Evolutionary conservation across 2,888 invertebrate genomes (phyloP).

Genomic region (Hydroisotoma schaefferi): DNA sequence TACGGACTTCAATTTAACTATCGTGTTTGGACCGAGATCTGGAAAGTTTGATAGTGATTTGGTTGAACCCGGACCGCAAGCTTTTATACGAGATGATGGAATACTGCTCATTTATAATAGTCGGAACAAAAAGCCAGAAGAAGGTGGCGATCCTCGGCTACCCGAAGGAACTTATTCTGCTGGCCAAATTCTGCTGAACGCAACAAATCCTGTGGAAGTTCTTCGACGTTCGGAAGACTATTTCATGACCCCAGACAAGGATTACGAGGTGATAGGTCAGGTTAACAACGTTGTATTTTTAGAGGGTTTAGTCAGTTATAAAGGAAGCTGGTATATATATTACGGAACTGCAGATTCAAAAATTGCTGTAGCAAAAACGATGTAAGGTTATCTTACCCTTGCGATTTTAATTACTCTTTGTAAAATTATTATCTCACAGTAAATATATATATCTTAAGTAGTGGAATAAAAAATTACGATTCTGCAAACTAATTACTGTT

Average conservation of each 20-base stretch:
- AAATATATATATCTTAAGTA: too few relatives aligned
- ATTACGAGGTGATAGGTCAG: constrained; percentile 41
- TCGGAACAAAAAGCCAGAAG: constrained; percentile 17
- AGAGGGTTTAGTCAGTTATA: constrained; percentile 40
- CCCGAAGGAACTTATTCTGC: constrained; percentile 41
- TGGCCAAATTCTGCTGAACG: constrained; percentile 34
- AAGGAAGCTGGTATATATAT: constrained; percentile 33
- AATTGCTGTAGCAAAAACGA: constrained; percentile 37
- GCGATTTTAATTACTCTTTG: too few relatives aligned
- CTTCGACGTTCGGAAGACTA: constrained; percentile 27
- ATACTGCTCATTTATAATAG: constrained; percentile 42
- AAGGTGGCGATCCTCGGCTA: constrained; percentile 38
- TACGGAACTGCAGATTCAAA: constrained; percentile 46
- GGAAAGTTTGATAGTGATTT: constrained; percentile 42
- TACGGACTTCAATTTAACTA: constrained; percentile 14
- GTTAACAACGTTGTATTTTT: constrained; percentile 43
- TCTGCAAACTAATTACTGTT: too few relatives aligned
- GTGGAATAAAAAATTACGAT: too few relatives aligned
- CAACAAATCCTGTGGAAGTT: constrained; percentile 18
- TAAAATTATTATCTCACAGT: too few relatives aligned
- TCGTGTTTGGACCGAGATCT: constrained; percentile 33
- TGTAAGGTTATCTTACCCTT: too few relatives aligned
- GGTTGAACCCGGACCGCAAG: constrained; percentile 44
- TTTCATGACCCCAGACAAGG: constrained; percentile 42
- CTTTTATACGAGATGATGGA: constrained; percentile 30